Base-by-base conservation (phyloP, 2,888 invertebrate genomes). In the Amphipyra tragopoginis region DNA sequence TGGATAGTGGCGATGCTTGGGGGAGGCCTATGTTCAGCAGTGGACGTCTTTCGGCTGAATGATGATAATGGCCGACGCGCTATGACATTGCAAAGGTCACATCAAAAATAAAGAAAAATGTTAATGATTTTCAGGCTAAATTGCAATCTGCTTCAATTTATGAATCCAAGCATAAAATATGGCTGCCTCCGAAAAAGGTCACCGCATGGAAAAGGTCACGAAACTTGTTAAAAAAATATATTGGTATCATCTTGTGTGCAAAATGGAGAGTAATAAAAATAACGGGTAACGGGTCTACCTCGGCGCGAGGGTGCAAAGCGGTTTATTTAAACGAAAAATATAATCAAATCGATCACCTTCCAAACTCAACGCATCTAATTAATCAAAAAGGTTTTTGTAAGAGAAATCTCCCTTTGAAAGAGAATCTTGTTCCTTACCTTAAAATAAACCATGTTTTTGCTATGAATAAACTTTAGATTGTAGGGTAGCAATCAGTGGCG, bases 151-250 rank as follows among this genome's bases (percentile, higher is more conserved):
- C 33, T 66, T 64, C 64, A 34, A 47, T 56, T 68, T 62, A 11
- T 8, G 38, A 52, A 43, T 29, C 43, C 40, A 26, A 49, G n/a
- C 48, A 48, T 55, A 54, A 68, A 64, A 63, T 60, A 62, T 36
- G 55, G 34, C 34, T 26, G 49, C 38, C 56, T 68, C n/a, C 13
- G 36, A 52, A 68, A 67, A 79, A 65, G 66, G 66, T 71, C 61
- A 51, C 34, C 42, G 48, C n/a, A 36, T 13, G 14, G 38, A 26
- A 48, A 65, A 71, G 69, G 73, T 75, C 51, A 36, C 36, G 44
- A 21, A 26, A 33, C 63, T 75, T 66, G 40, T 62, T 71, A 61
- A 69, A 58, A 54, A 49, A 53, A 60, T 43, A 47, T 59, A 63
- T 47, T 21, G 3, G 50, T 33, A 15, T 21, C 65, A 21, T 36